Evolutionary conservation across 1,140 invertebrate species (phyloP), one percentile per base, ranked within the genome.

Genomic region (Drosophila eugracilis): DNA sequence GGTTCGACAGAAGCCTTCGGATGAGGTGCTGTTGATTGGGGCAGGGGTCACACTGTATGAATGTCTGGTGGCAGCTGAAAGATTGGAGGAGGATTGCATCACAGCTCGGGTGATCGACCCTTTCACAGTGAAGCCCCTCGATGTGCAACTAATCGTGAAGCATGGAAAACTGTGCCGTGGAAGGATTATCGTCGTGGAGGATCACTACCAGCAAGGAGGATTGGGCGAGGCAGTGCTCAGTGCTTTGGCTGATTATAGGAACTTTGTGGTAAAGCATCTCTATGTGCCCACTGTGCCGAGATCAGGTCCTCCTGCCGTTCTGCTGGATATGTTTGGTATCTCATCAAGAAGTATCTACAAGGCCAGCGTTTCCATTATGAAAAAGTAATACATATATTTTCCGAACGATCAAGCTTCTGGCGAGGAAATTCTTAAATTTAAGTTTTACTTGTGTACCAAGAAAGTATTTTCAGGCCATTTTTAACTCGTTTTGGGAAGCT

Each of bases 91-190:
- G 47, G 73, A 86, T 72, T 96, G 95, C n/a, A 92, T 98, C 34
- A 93, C 94, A 58, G 94, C 95, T 1, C 93, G 98, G 24, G 95
- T 99, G 4, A 91, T 99, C 77, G 98, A 99, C 94, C 96, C 95
- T 0, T 99, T 99, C 92, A 99, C 98, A 2, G 94, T 99, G 53
- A 99, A 99, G 92, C 99, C 99, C 0, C 93, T 99, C 26, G 99
- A 99, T 92, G 93, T 93, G 47, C 93, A 94, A 1, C 93, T 95
- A 0, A 95, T 99, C 19, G 92, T 96, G 41, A 92, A 94, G 44
- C 94, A 98, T 91, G 98, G 98, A 5, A 94, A 94, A 37, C 94
- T 96, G 41, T 95, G 94, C 57, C 95, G 95, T 17, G 97, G 97
- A 0, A 93, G 94, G 28, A 94, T 99, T 28, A 79, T 99, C 36